These are phyloP conservation scores for Dunckerocampus dactyliophorus DNA, from an alignment of 2,113 vertebrate species.

Conservation along the genomic window DNA sequence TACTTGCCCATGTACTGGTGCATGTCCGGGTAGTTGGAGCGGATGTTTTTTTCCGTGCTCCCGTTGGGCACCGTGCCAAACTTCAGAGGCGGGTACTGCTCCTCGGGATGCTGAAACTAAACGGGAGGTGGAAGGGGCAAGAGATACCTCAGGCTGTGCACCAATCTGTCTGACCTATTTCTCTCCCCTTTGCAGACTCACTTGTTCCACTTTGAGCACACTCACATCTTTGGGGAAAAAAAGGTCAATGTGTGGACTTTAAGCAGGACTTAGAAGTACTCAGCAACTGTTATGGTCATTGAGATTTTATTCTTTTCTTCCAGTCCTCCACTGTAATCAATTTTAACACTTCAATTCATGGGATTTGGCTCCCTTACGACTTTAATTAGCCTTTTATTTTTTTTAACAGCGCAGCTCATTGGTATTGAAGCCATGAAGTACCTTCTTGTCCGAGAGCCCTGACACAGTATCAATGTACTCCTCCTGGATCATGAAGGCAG, in stretches of 20 bases:
- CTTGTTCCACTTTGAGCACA: conserved; percentile 41
- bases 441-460: conserved; percentile 92
- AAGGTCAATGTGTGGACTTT: conserved; percentile 32
- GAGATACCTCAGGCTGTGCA: conserved; percentile 59
- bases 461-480: conserved; percentile 94
- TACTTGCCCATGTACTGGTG: conserved; percentile 93
- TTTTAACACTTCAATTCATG: conserved; percentile 48
- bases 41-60: conserved; percentile 93
- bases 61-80: conserved; percentile 92
- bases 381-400: conserved; percentile 43
- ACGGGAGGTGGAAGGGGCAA: conserved; percentile 47
- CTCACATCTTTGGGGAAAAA: conserved; percentile 31
- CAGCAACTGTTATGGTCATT: conserved; percentile 39
- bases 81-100: conserved; percentile 89
- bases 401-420: conserved; percentile 30
- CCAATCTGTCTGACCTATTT: conserved; percentile 69
- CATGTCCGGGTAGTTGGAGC: conserved; percentile 93
- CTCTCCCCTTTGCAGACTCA: conserved; percentile 60
- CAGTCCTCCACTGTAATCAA: conserved; percentile 54
- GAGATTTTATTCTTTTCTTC: conserved; percentile 48
- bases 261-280: conserved; percentile 36
- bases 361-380: conserved; percentile 49
- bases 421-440: conserved; percentile 47
- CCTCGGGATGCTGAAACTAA: conserved; percentile 89
- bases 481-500: conserved; percentile 96